A percentile compares a stretch with the other conserved stretches of the same genome.
Conservation (phyloP, 1,140 invertebrate genomes). For the Luehdorfia chinensis region DNA sequence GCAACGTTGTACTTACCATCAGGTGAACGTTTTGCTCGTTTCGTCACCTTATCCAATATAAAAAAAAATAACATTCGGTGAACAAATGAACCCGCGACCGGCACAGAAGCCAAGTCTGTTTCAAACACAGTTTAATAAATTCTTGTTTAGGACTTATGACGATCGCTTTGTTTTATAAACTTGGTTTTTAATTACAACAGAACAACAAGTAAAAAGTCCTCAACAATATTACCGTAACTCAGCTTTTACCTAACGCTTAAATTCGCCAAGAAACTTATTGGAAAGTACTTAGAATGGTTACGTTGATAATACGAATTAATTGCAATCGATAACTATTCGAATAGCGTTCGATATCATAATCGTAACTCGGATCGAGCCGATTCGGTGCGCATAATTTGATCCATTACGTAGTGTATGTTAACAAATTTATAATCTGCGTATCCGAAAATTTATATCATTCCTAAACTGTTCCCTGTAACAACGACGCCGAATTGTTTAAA, state of each 20-base stretch:
- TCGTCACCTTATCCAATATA: too few relatives aligned
- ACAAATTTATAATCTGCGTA: constrained; percentile 53
- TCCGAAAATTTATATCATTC: constrained; percentile 20
- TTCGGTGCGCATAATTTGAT: constrained; percentile 57
- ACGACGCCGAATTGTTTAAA: neutral
- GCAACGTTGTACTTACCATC: too few relatives aligned
- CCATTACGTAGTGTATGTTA: constrained; percentile 39
- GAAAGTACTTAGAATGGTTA: constrained; percentile 53
- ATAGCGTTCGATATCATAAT: constrained; percentile 48
- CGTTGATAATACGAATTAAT: constrained; percentile 51
- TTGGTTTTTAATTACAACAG: constrained; percentile 63
- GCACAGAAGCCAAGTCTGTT: too few relatives aligned
- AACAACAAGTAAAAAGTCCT: constrained; percentile 52
- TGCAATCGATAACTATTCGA: constrained; percentile 51
- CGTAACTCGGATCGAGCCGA: constrained; percentile 51
- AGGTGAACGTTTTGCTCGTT: too few relatives aligned
- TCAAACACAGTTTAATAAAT: too few relatives aligned
- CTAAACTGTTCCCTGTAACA: neutral
- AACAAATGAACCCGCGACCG: too few relatives aligned
- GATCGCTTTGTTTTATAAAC: constrained; percentile 51
- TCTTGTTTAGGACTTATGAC: too few relatives aligned
- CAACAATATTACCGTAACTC: constrained; percentile 51
- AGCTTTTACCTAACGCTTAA: constrained; percentile 57
- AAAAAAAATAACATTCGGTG: too few relatives aligned
- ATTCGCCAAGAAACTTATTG: constrained; percentile 43